Percentiles rank a stretch among this genome's conserved stretches.
These are phyloP conservation scores for Austrofundulus limnaeus DNA, from an alignment of 2,113 vertebrate genomes.

Conservation along the genomic window DNA sequence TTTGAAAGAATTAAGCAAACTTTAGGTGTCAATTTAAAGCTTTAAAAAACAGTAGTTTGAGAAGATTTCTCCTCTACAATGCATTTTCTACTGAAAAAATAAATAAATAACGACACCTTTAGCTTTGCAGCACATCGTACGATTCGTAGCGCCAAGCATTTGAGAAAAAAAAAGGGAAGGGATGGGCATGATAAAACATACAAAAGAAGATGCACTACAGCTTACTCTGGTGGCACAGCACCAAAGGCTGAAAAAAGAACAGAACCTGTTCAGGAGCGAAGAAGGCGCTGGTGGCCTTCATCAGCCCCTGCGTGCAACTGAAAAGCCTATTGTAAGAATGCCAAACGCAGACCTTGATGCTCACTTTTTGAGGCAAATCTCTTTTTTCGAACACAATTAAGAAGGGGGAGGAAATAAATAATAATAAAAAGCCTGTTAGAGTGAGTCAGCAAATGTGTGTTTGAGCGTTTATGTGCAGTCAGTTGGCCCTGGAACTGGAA, in stretches of 20 bases:
- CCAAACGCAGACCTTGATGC: conserved; percentile 36
- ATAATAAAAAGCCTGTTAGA: background rate
- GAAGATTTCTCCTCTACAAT: too few species aligned
- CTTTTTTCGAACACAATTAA: conserved; percentile 1
- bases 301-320: conserved; percentile 20
- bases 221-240: conserved; percentile 17
- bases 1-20: background rate
- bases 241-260: conserved; percentile 47
- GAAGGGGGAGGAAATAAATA: background rate
- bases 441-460: conserved; percentile 25
- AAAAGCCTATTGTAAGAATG: conserved; percentile 35
- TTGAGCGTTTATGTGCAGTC: conserved; percentile 36
- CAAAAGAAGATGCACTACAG: conserved; percentile 34
- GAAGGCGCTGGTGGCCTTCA: conserved; percentile 45
- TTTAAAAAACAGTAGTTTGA: too few species aligned
- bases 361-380: conserved; percentile 32
- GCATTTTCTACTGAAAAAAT: too few species aligned
- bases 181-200: conserved; percentile 24
- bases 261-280: conserved; percentile 23
- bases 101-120: background rate
- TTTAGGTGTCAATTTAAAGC: too few species aligned
- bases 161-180: conserved; percentile 11
- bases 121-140: conserved; percentile 30
- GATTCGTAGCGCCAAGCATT: conserved; percentile 27
- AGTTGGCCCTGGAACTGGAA: conserved; percentile 30